Evolutionary conservation across 2,797 vertebrate genomes (phyloP), one percentile per base, ranked within the genome.

Genomic region (Sebastes hubbsi): DNA sequence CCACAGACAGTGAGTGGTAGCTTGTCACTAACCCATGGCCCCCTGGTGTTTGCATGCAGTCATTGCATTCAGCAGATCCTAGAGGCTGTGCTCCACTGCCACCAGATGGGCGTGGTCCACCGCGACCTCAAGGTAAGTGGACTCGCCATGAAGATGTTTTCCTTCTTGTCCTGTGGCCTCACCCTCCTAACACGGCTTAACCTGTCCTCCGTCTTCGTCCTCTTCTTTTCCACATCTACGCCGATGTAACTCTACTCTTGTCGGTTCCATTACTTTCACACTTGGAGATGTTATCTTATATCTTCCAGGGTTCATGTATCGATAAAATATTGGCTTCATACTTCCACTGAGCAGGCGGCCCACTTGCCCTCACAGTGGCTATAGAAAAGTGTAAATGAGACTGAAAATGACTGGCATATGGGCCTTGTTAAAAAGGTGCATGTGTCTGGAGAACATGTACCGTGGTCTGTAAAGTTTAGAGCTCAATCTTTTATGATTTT

Each of bases 51-150:
- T 98, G 97, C 97, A 97, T 97, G 97, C 97, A 98, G 97, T 97
- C 97, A 98, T 97, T 99, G 98, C 97, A 98, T 98, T 96, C 98
- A 98, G 97, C 98, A 98, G 97, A 99, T 98, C 97, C 97, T 99
- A 94, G 98, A 99, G 95, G 98, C 98, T 71, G 98, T 98, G 95
- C 97, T 98, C 42, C 98, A 98, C 95, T 98, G 98, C 95, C 98
- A 99, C 96, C 98, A 99, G 97, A 98, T 98, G 97, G 98, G 97
- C 80, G 97, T 98, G 93, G 98, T 99, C 96, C 98, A 98, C 96
- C 97, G 97, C 84, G 98, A 98, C 96, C 97, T 98, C 83, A 98
- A 99, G 98, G 98, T 99, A 96, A 98, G 97, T 97, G 89, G 13
- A 89, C 81, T 83, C 71, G 69, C 81, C 2, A 1, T n/a, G 2